Percentiles rank a stretch among this genome's conserved stretches.
These are phyloP conservation scores for Eupristina koningsbergeri DNA, from an alignment of 1,140 invertebrate species.

Conservation along the genomic window DNA sequence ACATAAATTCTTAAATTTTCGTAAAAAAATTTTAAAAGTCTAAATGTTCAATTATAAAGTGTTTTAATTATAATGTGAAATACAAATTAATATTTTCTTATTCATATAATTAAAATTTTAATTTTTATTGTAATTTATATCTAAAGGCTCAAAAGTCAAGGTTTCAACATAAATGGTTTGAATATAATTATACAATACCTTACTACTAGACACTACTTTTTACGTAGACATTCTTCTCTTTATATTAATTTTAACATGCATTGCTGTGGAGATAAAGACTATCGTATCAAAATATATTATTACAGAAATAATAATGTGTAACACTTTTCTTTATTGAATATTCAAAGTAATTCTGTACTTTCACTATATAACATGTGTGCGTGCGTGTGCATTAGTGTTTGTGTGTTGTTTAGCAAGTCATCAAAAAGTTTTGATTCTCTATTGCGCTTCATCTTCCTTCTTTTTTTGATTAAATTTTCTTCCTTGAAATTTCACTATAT, in stretches of 20 bases:
- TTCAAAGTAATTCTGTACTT: constrained; percentile 3
- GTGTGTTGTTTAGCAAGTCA: background rate
- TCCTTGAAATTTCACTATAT: background rate
- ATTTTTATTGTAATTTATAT: too few species aligned
- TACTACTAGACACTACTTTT: too few species aligned
- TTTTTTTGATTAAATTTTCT: background rate
- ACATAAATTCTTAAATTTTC: too few species aligned
- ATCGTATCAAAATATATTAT: background rate
- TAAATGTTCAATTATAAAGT: too few species aligned
- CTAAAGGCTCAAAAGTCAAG: too few species aligned
- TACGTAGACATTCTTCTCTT: background rate
- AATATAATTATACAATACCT: too few species aligned
- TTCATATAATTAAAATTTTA: too few species aligned
- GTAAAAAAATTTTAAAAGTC: too few species aligned
- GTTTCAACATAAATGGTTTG: too few species aligned
- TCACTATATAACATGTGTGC: background rate
- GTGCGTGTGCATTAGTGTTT: too few species aligned
- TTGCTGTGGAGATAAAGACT: background rate
- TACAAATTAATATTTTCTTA: too few species aligned
- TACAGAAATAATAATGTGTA: background rate
- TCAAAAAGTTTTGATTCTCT: constrained; percentile 1
- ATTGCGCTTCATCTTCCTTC: background rate
- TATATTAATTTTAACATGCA: background rate
- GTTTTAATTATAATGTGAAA: too few species aligned
- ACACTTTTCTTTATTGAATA: background rate